A percentile compares a stretch with the other conserved stretches of the same genome.
Evolutionary conservation across 2,113 vertebrate genomes (phyloP).

Genomic region (Psittacus erithacus): DNA sequence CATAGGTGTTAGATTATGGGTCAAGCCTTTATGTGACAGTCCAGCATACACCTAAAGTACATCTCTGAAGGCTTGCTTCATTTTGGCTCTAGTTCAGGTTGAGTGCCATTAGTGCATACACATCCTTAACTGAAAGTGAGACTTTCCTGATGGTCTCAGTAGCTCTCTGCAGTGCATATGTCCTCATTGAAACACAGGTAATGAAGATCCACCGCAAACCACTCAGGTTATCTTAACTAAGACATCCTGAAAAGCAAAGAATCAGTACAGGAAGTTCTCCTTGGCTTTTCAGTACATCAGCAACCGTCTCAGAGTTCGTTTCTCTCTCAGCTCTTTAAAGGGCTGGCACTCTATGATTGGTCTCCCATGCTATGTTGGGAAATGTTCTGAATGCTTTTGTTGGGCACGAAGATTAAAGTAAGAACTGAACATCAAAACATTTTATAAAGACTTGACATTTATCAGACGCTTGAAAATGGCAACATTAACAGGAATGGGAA

Average conservation of each 20-base stretch:
- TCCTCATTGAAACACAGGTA: background rate
- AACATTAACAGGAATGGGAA: background rate
- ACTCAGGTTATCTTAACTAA: background rate
- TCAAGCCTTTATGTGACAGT: background rate
- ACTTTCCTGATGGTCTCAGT: background rate
- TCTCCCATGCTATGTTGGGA: background rate
- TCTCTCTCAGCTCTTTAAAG: background rate
- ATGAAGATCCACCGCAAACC: background rate
- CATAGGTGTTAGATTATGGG: background rate
- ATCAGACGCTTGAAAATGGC: background rate
- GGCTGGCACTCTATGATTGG: background rate
- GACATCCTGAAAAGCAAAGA: background rate
- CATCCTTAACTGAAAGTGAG: background rate
- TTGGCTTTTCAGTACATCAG: background rate
- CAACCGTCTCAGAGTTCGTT: background rate
- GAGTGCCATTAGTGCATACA: background rate
- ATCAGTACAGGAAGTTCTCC: background rate
- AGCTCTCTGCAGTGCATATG: background rate
- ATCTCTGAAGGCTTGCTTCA: background rate
- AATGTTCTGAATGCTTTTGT: background rate
- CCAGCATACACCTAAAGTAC: background rate
- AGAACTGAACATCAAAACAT: background rate
- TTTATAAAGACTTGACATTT: background rate
- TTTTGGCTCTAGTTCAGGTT: background rate
- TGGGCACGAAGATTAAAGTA: background rate